Evolutionary conservation across 2,797 vertebrate species (phyloP).

Genomic region (Cottoperca gobio): DNA sequence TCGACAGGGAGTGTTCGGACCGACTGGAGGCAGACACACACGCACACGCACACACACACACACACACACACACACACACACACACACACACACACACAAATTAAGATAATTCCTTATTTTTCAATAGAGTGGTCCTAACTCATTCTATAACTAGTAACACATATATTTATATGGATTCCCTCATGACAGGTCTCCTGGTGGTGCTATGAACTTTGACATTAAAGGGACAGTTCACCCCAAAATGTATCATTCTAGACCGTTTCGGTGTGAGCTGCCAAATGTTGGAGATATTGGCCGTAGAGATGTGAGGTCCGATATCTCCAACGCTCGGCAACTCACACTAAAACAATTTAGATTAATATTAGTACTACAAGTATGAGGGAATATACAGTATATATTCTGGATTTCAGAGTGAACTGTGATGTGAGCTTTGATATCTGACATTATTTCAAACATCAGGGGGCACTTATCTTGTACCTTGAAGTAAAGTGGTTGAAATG

Average conservation of each 20-base stretch:
- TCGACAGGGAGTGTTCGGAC: slow-evolving; percentile 89
- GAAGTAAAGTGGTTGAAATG: not conserved
- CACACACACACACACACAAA: slow-evolving; percentile 10
- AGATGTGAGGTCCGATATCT: no score
- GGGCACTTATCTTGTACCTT: slow-evolving; percentile 16
- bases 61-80: slow-evolving; percentile 14
- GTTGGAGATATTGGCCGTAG: no score
- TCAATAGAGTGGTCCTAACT: not conserved
- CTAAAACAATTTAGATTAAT: no score
- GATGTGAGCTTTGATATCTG: no score
- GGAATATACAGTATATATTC: no score
- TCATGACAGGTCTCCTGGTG: not conserved
- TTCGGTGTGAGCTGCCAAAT: no score
- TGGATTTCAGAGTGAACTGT: no score
- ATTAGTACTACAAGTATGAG: no score
- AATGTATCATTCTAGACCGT: no score
- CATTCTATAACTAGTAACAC: not conserved
- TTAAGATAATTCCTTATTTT: not conserved
- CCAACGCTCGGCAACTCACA: no score
- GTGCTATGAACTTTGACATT: not conserved
- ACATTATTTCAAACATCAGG: slow-evolving; percentile 2
- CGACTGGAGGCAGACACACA: slow-evolving; percentile 79
- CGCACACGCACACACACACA: slow-evolving; percentile 8
- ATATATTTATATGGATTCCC: not conserved
- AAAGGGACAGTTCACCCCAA: not conserved